Base-by-base conservation (phyloP, 2,888 invertebrate genomes). In the Agonum fuliginosum region DNA sequence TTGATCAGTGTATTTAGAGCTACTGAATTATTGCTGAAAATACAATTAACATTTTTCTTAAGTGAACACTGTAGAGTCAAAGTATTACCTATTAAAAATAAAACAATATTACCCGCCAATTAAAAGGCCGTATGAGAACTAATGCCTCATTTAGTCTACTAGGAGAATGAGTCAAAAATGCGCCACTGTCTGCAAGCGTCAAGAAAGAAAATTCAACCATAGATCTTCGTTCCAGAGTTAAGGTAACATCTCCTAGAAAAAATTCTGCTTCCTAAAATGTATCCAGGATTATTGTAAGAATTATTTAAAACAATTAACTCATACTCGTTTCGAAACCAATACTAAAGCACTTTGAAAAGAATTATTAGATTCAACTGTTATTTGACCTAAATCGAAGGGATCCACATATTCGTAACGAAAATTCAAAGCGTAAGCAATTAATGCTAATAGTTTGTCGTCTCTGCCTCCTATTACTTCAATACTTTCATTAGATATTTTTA, bases 201-300 rank as follows among this genome's bases (percentile, higher is more conserved):
- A 93, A 88, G 82, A 94, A 94, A 0, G 94, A 93, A 86, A 94
- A 94, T 82, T 94, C 94, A 0, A 93, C 93, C 0, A 91, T 93
- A 81, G 91, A 91, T 10, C 91, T 89, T 2, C 94, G 87, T 82
- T 94, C 94, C 89, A 91, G 91, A 0, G 93, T 93, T 81, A 94
- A 89, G 0, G 92, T 92, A 0, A 94, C 92, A 82, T 94, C 94
- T 0, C 94, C 94, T 34, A 94, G 87, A 82, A 94, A 92, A 82
- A 94, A 90, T 79, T 94, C 93, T 0, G 92, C 93, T 86, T 90
- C 89, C 92, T 93, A 80, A 3, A 83, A 82, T n/a, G n/a, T n/a
- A n/a, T n/a, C n/a, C n/a, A n/a, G n/a, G n/a, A 80, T 70, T n/a
- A 14, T 10, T 19, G 34, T 3, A 20, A 10, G 24, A 14, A 2